Evolutionary conservation across 2,888 invertebrate genomes (phyloP).

Genomic region (Scrobipalpa atriplicella): DNA sequence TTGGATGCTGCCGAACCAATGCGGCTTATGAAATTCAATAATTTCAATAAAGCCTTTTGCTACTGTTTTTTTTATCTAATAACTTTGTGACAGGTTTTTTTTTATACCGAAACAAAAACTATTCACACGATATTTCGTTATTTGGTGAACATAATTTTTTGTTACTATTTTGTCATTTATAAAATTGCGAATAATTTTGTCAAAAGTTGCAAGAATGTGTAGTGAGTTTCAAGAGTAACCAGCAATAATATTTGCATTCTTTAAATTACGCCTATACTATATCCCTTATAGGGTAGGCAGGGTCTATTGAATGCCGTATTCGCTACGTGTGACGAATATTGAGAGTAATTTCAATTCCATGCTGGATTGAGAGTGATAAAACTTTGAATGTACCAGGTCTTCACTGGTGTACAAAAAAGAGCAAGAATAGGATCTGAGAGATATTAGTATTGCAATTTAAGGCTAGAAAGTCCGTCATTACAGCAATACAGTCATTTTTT

Average conservation of each 20-base stretch:
- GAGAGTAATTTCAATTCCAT: no score
- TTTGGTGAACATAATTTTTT: not conserved
- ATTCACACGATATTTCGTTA: not conserved
- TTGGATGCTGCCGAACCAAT: not conserved
- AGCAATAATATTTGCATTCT: not conserved
- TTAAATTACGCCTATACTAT: no score
- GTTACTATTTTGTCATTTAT: not conserved
- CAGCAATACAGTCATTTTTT: no score
- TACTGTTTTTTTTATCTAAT: not conserved
- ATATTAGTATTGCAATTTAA: no score
- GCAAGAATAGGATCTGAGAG: no score
- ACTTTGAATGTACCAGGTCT: no score
- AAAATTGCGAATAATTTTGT: not conserved
- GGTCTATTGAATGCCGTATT: no score
- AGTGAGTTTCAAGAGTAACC: not conserved
- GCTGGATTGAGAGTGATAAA: no score
- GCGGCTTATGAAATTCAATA: not conserved
- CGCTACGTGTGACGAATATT: no score
- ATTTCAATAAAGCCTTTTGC: not conserved
- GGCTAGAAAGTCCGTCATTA: no score
- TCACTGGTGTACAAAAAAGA: no score
- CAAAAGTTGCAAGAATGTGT: not conserved
- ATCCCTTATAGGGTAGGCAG: no score
- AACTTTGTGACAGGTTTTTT: not conserved
- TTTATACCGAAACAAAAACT: not conserved